Evolutionary conservation across 2,797 vertebrate species (phyloP).

Genomic region (Dallia pectoralis): DNA sequence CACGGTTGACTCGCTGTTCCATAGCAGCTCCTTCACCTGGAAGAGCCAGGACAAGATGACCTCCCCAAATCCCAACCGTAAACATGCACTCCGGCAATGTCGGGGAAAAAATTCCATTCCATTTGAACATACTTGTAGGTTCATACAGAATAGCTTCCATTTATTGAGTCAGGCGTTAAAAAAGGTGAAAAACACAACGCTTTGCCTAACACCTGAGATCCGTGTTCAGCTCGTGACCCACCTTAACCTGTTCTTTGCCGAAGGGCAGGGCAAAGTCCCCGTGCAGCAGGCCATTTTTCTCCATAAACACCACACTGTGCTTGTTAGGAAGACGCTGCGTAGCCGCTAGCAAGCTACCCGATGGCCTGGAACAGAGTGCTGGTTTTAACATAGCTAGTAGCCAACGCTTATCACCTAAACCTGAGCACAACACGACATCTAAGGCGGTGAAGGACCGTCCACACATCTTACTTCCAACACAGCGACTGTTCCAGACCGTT

Average conservation of each 20-base stretch:
- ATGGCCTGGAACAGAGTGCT: constrained; percentile 76
- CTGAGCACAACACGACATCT: background rate
- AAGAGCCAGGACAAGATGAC: constrained; percentile 18
- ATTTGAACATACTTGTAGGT: constrained; percentile 3
- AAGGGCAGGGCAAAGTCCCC: constrained; percentile 91
- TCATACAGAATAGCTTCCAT: background rate
- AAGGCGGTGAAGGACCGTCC: background rate
- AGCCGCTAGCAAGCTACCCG: constrained; percentile 88
- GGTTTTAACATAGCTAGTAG: too few relatives aligned
- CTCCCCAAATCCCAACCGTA: background rate
- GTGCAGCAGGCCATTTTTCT: constrained; percentile 95
- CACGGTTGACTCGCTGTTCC: constrained; percentile 90
- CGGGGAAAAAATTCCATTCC: too few relatives aligned
- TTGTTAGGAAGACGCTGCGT: constrained; percentile 90
- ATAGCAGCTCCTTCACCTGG: constrained; percentile 90
- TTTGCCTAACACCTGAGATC: background rate
- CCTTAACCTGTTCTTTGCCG: constrained; percentile 78
- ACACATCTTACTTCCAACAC: constrained; percentile 88
- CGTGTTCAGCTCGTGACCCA: background rate
- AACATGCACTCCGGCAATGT: too few relatives aligned
- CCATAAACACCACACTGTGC: constrained; percentile 91
- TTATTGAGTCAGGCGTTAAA: background rate
- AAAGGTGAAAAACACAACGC: too few relatives aligned
- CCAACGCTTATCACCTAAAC: background rate
- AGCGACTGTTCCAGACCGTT: constrained; percentile 87